Conservation (phyloP, 2,113 vertebrate genomes). For the Microtus richardsoni region DNA sequence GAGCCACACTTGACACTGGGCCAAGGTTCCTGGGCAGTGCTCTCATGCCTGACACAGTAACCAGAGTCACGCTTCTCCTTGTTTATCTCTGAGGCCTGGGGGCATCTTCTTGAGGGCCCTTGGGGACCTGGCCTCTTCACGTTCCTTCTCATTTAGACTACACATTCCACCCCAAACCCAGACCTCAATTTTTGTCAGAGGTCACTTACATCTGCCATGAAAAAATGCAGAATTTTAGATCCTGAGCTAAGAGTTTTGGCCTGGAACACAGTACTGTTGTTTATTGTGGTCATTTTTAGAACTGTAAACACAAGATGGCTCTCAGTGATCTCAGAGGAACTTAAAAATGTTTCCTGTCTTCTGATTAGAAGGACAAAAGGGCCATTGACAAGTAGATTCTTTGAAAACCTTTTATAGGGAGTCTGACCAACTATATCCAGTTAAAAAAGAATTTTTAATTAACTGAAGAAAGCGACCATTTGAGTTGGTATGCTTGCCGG, state of each 20-base stretch:
- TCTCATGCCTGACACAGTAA: neutral
- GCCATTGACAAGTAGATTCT: slow-evolving; percentile 63
- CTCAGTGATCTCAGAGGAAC: slow-evolving; percentile 56
- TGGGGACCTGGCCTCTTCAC: neutral
- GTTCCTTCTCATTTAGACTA: neutral
- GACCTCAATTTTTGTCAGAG: neutral
- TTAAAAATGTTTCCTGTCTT: slow-evolving; percentile 75
- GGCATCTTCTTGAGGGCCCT: neutral
- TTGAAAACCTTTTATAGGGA: slow-evolving; percentile 60
- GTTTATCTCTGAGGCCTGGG: neutral
- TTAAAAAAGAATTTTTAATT: slow-evolving; percentile 68
- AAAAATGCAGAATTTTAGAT: slow-evolving; percentile 50
- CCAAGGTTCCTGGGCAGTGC: neutral
- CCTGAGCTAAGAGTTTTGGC: slow-evolving; percentile 36
- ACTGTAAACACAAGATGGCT: slow-evolving; percentile 63
- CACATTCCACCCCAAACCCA: neutral
- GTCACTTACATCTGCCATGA: neutral
- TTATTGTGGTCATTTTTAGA: slow-evolving; percentile 71
- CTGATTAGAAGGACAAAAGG: slow-evolving; percentile 61
- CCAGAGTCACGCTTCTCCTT: neutral
- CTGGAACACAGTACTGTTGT: slow-evolving; percentile 61
- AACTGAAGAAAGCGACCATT: neutral
- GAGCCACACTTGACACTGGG: neutral
- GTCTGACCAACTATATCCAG: slow-evolving; percentile 39
- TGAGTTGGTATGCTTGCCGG: neutral